These are phyloP conservation scores for Muntiacus muntjak DNA, from an alignment of 2,113 vertebrate species.

Conservation along the genomic window DNA sequence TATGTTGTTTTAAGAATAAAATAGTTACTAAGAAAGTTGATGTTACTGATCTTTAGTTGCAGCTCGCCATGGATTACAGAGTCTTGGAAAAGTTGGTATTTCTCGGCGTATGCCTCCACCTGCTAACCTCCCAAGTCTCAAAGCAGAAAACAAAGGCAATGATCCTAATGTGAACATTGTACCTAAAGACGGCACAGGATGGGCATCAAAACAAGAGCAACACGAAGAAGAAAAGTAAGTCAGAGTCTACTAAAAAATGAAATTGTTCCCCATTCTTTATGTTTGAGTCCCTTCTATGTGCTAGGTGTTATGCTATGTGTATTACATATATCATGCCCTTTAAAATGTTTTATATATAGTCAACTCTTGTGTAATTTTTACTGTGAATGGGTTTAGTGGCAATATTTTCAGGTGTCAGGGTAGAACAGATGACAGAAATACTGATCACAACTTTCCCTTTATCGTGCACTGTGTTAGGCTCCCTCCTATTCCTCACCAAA, in stretches of 20 bases:
- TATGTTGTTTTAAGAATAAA: slow-evolving; percentile 14
- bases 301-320: neutral
- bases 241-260: neutral
- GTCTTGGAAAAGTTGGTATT: slow-evolving; percentile 98
- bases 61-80: slow-evolving; percentile 98
- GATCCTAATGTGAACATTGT: slow-evolving; percentile 99
- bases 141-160: slow-evolving; percentile 99
- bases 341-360: neutral
- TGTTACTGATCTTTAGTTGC: slow-evolving; percentile 85
- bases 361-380: neutral
- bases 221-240: slow-evolving; percentile 94
- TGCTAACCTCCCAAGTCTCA: slow-evolving; percentile 96
- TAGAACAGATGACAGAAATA: neutral
- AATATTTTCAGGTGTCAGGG: neutral
- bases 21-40: slow-evolving; percentile 51
- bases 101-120: slow-evolving; percentile 98
- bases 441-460: neutral
- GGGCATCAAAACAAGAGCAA: slow-evolving; percentile 95
- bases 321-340: neutral
- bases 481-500: neutral
- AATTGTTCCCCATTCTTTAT: neutral
- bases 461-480: neutral
- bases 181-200: slow-evolving; percentile 97
- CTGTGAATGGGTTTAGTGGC: neutral
- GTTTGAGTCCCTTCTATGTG: neutral